phyloP scores from a whole-genome alignment of 2,113 vertebrate genomes.

The Prietella phreatophila region DNA sequence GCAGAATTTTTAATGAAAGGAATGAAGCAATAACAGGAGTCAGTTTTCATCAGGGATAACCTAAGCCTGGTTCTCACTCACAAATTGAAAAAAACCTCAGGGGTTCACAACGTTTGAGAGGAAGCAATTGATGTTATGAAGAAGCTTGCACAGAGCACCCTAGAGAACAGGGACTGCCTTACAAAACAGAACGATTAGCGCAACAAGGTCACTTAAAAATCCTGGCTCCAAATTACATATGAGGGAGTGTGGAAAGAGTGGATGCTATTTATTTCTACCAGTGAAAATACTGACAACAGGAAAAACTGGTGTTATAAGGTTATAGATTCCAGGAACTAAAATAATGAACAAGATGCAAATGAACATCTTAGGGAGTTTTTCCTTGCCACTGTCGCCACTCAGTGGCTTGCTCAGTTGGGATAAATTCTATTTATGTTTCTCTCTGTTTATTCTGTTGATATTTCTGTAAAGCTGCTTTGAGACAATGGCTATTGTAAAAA shows the following conservation, averaged over 20 bases:
- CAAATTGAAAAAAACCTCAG: constrained; percentile 18
- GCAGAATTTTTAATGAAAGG: background rate
- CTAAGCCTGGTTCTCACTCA: background rate
- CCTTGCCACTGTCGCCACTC: too few species aligned
- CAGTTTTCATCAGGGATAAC: constrained; percentile 17
- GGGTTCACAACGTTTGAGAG: background rate
- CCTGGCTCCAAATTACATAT: background rate
- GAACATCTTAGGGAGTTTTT: too few species aligned
- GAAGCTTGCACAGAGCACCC: background rate
- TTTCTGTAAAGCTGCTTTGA: too few species aligned
- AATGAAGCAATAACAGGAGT: background rate
- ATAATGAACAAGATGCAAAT: constrained; percentile 7
- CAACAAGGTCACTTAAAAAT: background rate
- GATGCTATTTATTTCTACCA: background rate
- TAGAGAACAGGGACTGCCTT: constrained; percentile 5
- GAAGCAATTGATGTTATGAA: background rate
- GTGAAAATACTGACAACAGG: background rate
- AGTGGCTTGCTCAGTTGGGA: too few species aligned
- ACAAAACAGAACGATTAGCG: background rate
- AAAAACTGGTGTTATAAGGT: background rate
- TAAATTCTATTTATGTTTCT: too few species aligned
- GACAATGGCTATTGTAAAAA: too few species aligned
- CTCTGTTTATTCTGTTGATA: too few species aligned
- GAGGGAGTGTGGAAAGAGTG: background rate
- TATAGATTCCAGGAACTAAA: background rate